Base-by-base conservation (phyloP, 2,113 vertebrate species). In the Oryzias melastigma region DNA sequence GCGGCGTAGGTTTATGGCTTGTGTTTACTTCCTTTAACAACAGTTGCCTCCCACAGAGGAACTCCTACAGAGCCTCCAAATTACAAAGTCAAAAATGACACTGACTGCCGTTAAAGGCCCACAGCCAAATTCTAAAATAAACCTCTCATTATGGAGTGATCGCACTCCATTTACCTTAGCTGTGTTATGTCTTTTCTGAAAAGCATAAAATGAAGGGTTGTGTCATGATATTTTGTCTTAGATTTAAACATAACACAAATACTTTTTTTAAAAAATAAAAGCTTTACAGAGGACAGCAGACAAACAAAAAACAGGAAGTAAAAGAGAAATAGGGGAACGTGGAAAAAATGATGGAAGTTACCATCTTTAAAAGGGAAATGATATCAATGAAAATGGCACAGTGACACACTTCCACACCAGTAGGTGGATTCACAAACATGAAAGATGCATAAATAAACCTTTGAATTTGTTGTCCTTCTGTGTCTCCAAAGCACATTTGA, bases 21-120 rank as follows among this genome's bases (percentile, higher is more conserved):
- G 24, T 41, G 58, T 65, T 68, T 44, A 54, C 41, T 69, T 50
- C 59, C 41, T 53, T 62, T 50, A 52, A 81, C 64, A 63, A 74
- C 22, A 19, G 49, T 35, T 29, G 57, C 72, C 54, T 78, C 73
- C 68, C 44, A 78, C 77, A 68, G 49, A 64, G 53, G 20, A 16
- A 27, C 73, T 71, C 78, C 82, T 16, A 69, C 76, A 61, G 64
- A 41, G 61, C 35, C 25, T 66, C 60, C 49, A 60, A 71, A 68
- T 77, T 62, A 54, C 61, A 68, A 62, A 57, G 74, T 65, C 54
- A 71, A 48, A 72, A 77, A 71, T 63, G 58, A 75, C 67, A 61
- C 56, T 51, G 75, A 56, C 59, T 35, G 58, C 53, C 54, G 49
- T 71, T 63, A 57, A 49, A 73, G 72, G 48, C 83, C 74, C 57